phyloP scores from a whole-genome alignment of 2,888 invertebrate genomes.

The Phyto melanocephala region DNA sequence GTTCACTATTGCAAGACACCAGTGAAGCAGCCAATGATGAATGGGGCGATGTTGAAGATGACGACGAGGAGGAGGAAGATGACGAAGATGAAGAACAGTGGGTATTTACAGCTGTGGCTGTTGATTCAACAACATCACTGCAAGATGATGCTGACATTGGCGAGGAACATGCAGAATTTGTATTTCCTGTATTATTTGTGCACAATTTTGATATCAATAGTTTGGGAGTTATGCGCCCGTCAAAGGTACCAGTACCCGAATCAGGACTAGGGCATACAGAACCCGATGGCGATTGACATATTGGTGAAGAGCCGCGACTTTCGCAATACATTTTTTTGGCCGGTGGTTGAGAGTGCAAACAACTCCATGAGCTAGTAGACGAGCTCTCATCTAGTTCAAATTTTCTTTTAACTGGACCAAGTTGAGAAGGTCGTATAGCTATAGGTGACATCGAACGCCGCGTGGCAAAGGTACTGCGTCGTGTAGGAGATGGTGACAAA shows the following conservation, averaged over 20 bases:
- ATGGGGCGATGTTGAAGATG: conserved; percentile 64
- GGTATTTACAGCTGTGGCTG: conserved; percentile 56
- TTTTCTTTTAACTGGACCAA: conserved; percentile 83
- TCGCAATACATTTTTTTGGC: conserved; percentile 76
- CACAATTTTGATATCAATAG: conserved; percentile 77
- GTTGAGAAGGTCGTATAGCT: conserved; percentile 87
- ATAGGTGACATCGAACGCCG: conserved; percentile 94
- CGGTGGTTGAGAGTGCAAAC: conserved; percentile 77
- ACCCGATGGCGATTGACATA: conserved; percentile 78
- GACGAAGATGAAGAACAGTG: conserved; percentile 66
- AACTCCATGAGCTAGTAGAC: conserved; percentile 73
- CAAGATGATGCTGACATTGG: conserved; percentile 76
- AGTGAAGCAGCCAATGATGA: conserved; percentile 61
- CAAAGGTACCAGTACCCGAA: conserved; percentile 78
- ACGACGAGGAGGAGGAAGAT: conserved; percentile 65
- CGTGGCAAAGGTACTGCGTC: conserved; percentile 86
- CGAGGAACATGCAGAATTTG: conserved; percentile 75
- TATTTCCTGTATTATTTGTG: conserved; percentile 72
- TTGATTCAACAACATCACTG: conserved; percentile 64
- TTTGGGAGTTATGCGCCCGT: conserved; percentile 79
- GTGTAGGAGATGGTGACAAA: conserved; percentile 90
- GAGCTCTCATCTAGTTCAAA: conserved; percentile 77
- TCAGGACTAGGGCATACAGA: conserved; percentile 78
- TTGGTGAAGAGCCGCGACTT: conserved; percentile 78
- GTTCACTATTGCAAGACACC: conserved; percentile 73